Evolutionary conservation across 1,140 invertebrate species (phyloP).

Genomic region (Leucophenga varia): DNA sequence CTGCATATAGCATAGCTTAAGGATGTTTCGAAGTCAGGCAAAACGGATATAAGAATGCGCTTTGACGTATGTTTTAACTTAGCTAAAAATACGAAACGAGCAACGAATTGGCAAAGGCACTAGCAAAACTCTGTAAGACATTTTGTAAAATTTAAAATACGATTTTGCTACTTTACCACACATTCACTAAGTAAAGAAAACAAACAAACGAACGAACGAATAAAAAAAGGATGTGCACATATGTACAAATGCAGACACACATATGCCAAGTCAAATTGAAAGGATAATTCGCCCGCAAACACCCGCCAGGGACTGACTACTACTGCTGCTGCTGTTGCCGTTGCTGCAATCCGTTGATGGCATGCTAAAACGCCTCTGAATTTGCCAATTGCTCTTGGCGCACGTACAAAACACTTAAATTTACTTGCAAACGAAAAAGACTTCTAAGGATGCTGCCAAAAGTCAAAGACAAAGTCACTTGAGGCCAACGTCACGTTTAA

Average conservation of each 20-base stretch:
- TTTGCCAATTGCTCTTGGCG: slow-evolving; percentile 56
- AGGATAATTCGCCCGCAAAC: slow-evolving; percentile 57
- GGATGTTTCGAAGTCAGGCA: too few species aligned
- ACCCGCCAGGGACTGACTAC: slow-evolving; percentile 42
- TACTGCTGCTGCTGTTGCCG: not conserved
- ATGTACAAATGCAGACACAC: slow-evolving; percentile 22
- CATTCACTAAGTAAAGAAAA: too few species aligned
- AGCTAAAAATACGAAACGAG: too few species aligned
- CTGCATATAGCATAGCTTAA: not conserved
- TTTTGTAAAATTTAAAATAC: slow-evolving; percentile 54
- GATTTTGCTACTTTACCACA: slow-evolving; percentile 25
- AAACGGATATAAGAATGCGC: not conserved
- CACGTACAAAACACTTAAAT: slow-evolving; percentile 56
- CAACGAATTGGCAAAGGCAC: slow-evolving; percentile 38
- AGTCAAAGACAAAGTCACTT: too few species aligned
- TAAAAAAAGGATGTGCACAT: not conserved
- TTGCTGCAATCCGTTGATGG: slow-evolving; percentile 33
- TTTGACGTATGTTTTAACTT: slow-evolving; percentile 18
- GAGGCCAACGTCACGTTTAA: too few species aligned
- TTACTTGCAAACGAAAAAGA: slow-evolving; percentile 23
- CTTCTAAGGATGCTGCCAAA: too few species aligned
- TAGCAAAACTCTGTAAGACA: slow-evolving; percentile 44
- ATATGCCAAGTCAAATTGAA: slow-evolving; percentile 57
- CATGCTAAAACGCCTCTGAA: slow-evolving; percentile 55
- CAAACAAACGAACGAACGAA: slow-evolving; percentile 9